phyloP scores from a whole-genome alignment of 2,888 invertebrate species.

The Campoletis raptor region DNA sequence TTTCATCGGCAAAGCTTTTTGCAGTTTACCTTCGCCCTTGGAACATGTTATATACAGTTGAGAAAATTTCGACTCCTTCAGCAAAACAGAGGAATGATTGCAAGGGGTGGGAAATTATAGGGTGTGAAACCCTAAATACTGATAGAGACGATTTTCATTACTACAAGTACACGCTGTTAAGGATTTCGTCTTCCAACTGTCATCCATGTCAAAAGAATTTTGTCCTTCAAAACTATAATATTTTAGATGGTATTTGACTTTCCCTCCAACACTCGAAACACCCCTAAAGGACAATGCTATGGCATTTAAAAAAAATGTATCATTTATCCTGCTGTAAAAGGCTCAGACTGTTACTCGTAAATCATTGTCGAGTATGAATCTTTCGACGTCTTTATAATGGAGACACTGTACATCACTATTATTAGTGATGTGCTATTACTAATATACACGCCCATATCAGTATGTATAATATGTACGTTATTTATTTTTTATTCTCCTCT shows the following conservation, averaged over 20 bases:
- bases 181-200: background rate
- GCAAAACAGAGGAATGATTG: too few relatives aligned
- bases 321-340: slow-evolving; percentile 13
- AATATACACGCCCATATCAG: slow-evolving; percentile 29
- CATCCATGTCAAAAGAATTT: background rate
- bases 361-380: slow-evolving; percentile 27
- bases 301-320: background rate
- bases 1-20: background rate
- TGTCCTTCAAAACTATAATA: background rate
- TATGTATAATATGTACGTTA: slow-evolving; percentile 11
- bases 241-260: background rate
- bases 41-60: too few relatives aligned
- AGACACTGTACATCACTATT: slow-evolving; percentile 26
- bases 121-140: too few relatives aligned
- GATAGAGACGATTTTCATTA: too few relatives aligned
- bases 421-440: slow-evolving; percentile 46
- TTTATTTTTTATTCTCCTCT: slow-evolving; percentile 12
- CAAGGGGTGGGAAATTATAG: too few relatives aligned
- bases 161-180: background rate
- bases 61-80: too few relatives aligned
- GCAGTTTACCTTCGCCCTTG: too few relatives aligned
- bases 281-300: background rate
- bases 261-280: background rate
- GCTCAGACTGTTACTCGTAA: slow-evolving; percentile 12
- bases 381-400: slow-evolving; percentile 26